These are phyloP conservation scores for Margaritifera margaritifera DNA, from an alignment of 2,888 invertebrate species.

Conservation along the genomic window DNA sequence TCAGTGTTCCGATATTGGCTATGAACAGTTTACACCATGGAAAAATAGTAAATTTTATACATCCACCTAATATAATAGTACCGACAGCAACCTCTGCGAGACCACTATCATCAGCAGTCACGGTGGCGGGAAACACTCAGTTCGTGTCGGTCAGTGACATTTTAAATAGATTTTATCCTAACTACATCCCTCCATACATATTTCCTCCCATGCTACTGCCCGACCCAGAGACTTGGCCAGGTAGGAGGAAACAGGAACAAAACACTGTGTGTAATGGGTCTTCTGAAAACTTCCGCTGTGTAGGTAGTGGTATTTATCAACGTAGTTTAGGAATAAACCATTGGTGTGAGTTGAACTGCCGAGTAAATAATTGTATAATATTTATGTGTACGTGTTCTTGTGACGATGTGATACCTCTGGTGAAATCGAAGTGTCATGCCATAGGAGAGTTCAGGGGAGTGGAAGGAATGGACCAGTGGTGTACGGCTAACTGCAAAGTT, in stretches of 20 bases:
- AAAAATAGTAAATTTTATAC: background rate
- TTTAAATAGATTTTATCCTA: slow-evolving; percentile 26
- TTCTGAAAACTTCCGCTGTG: slow-evolving; percentile 42
- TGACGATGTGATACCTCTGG: slow-evolving; percentile 18
- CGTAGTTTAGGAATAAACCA: slow-evolving; percentile 42
- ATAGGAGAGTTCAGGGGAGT: slow-evolving; percentile 47
- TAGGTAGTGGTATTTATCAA: slow-evolving; percentile 41
- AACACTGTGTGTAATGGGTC: slow-evolving; percentile 32
- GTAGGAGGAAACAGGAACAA: no score
- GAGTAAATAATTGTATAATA: slow-evolving; percentile 36
- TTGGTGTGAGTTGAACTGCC: slow-evolving; percentile 48
- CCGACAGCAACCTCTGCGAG: slow-evolving; percentile 8
- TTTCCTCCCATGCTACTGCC: slow-evolving; percentile 9
- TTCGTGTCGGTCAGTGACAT: slow-evolving; percentile 39
- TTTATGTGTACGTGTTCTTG: slow-evolving; percentile 50
- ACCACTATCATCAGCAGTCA: background rate
- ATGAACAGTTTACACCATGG: background rate
- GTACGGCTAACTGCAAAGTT: slow-evolving; percentile 57
- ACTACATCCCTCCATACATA: slow-evolving; percentile 31
- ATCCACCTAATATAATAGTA: slow-evolving; percentile 3
- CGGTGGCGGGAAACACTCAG: slow-evolving; percentile 26
- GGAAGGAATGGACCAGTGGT: slow-evolving; percentile 64
- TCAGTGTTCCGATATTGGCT: no score
- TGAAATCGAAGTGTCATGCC: slow-evolving; percentile 46
- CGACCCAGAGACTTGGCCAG: no score